phyloP scores from a whole-genome alignment of 1,140 invertebrate species.

The Ostrea edulis region DNA sequence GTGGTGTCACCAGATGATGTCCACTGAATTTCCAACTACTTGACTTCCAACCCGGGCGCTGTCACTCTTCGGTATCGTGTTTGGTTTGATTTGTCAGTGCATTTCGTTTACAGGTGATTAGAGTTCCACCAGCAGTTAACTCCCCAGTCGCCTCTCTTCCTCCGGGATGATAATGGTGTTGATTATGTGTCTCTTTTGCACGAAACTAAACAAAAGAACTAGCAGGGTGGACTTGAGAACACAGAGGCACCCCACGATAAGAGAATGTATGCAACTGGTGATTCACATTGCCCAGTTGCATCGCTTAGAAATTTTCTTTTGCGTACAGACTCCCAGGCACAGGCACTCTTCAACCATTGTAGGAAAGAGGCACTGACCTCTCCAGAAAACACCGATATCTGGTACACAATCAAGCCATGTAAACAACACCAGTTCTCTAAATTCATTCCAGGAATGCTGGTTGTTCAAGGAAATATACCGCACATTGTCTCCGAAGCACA shows the following conservation, averaged over 20 bases:
- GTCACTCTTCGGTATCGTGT: slow-evolving; percentile 46
- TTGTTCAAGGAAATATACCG: slow-evolving; percentile 43
- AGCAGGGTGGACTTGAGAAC: slow-evolving; percentile 31
- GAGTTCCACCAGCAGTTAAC: slow-evolving; percentile 52
- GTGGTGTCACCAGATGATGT: slow-evolving; percentile 9
- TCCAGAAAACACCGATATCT: slow-evolving; percentile 15
- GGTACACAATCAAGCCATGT: slow-evolving; percentile 40
- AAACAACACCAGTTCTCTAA: slow-evolving; percentile 41
- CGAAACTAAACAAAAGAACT: slow-evolving; percentile 48
- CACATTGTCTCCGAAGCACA: slow-evolving; percentile 38
- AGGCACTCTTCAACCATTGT: slow-evolving; percentile 33
- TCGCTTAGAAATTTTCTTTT: not conserved
- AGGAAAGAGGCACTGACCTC: slow-evolving; percentile 2
- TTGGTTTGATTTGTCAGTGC: slow-evolving; percentile 18
- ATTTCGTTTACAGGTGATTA: slow-evolving; percentile 40
- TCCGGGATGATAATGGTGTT: slow-evolving; percentile 46
- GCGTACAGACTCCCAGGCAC: slow-evolving; percentile 21
- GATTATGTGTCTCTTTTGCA: slow-evolving; percentile 40
- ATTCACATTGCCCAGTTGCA: not conserved
- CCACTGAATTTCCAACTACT: not conserved
- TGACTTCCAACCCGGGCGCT: not conserved
- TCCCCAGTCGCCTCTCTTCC: slow-evolving; percentile 20
- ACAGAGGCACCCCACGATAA: slow-evolving; percentile 25
- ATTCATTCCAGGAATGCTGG: slow-evolving; percentile 48
- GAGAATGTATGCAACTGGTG: slow-evolving; percentile 42